These are phyloP conservation scores for Melinopterus prodromus DNA, from an alignment of 2,888 invertebrate genomes.

Conservation along the genomic window DNA sequence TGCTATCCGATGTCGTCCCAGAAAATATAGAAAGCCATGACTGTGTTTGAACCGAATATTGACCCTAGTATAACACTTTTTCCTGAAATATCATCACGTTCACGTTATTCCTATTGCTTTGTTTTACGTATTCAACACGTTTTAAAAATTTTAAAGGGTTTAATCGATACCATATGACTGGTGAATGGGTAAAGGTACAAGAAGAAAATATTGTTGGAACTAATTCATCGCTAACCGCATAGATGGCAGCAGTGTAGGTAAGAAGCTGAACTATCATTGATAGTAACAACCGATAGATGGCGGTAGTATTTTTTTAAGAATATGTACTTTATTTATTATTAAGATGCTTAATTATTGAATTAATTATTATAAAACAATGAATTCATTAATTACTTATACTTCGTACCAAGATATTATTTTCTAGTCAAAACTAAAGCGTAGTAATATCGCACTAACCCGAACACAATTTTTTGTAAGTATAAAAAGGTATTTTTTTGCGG, in stretches of 20 bases:
- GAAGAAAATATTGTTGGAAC: not conserved
- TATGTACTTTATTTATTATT: too few species aligned
- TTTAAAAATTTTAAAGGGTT: not conserved
- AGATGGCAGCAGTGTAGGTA: not conserved
- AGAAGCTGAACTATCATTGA: not conserved
- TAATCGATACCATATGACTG: constrained; percentile 21
- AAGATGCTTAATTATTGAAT: too few species aligned
- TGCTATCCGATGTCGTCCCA: constrained; percentile 21
- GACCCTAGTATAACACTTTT: not conserved
- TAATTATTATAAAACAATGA: too few species aligned
- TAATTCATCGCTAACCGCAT: not conserved
- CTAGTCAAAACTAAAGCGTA: too few species aligned
- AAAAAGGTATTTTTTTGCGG: too few species aligned
- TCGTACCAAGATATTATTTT: too few species aligned
- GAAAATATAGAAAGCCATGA: constrained; percentile 19
- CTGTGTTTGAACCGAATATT: constrained; percentile 25
- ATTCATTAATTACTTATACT: too few species aligned
- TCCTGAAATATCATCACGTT: not conserved
- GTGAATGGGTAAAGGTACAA: not conserved
- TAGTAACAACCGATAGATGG: not conserved
- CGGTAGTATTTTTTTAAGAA: not conserved
- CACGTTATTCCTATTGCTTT: not conserved
- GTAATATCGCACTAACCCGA: too few species aligned
- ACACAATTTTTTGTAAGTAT: too few species aligned
- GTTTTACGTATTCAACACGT: not conserved